Conservation (phyloP, 2,888 invertebrate species). For the Operophtera brumata region DNA sequence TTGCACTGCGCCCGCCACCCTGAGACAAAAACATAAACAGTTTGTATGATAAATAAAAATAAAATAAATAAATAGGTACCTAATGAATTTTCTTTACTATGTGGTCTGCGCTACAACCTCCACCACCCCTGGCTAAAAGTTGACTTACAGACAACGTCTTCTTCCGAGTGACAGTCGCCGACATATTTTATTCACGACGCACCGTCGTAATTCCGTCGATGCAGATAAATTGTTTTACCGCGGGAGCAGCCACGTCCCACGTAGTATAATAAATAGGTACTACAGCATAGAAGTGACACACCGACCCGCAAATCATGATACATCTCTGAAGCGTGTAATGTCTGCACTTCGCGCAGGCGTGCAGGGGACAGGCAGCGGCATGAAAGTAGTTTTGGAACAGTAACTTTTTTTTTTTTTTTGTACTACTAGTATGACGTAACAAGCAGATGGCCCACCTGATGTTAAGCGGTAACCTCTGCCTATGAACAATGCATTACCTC, state of each 20-base stretch:
- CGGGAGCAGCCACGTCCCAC: constrained; percentile 73
- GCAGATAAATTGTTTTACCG: constrained; percentile 81
- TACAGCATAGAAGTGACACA: neutral
- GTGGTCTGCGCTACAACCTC: neutral
- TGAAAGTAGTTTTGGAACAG: neutral
- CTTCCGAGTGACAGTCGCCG: constrained; percentile 73
- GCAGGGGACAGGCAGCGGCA: neutral
- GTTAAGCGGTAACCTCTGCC: too few relatives aligned
- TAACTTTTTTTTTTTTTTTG: too few relatives aligned
- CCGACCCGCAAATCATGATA: neutral
- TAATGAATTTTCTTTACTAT: neutral
- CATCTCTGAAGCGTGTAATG: neutral
- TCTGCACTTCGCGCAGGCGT: neutral
- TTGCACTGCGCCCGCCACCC: too few relatives aligned
- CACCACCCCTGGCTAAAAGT: constrained; percentile 47
- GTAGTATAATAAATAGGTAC: constrained; percentile 4
- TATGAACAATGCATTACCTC: too few relatives aligned
- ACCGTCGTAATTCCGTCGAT: constrained; percentile 78
- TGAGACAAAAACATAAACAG: too few relatives aligned
- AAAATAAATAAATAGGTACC: too few relatives aligned
- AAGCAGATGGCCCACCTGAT: too few relatives aligned
- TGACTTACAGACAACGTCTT: constrained; percentile 57
- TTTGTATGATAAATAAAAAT: too few relatives aligned
- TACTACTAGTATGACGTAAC: too few relatives aligned
- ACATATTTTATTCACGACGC: constrained; percentile 79